Percentiles rank a stretch among this genome's conserved stretches.
These are phyloP conservation scores for Paralvinella palmiformis DNA, from an alignment of 1,140 invertebrate species.

Conservation along the genomic window DNA sequence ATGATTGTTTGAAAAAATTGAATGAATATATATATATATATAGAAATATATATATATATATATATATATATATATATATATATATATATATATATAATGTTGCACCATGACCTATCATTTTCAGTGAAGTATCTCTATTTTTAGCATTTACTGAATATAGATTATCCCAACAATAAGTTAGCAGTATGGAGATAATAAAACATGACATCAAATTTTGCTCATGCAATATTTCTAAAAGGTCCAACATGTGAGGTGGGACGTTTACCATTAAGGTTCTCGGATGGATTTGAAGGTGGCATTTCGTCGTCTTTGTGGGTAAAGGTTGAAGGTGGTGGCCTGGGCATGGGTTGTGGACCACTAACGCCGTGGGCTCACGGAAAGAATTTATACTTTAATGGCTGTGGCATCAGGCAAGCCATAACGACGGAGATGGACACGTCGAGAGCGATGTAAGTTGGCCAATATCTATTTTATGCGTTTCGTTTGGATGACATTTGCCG, in stretches of 20 bases:
- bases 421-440: constrained; percentile 49
- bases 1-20: too few relatives aligned
- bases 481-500: too few relatives aligned
- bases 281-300: constrained; percentile 50
- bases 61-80: too few relatives aligned
- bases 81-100: too few relatives aligned
- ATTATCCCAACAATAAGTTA: too few relatives aligned
- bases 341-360: constrained; percentile 50
- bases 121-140: too few relatives aligned
- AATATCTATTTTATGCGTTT: neutral
- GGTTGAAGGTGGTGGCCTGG: constrained; percentile 49
- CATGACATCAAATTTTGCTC: too few relatives aligned
- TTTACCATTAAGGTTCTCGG: constrained; percentile 37
- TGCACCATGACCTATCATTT: too few relatives aligned
- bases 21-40: too few relatives aligned
- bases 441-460: constrained; percentile 34
- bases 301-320: constrained; percentile 39
- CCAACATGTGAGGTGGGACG: constrained; percentile 32
- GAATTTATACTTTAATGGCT: constrained; percentile 52
- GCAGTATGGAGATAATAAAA: too few relatives aligned
- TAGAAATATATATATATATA: too few relatives aligned
- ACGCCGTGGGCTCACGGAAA: constrained; percentile 51
- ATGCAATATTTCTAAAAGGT: constrained; percentile 31
- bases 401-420: constrained; percentile 47
- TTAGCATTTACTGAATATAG: too few relatives aligned